Evolutionary conservation across 1,140 invertebrate genomes (phyloP), one percentile per base, ranked within the genome.

Genomic region (Ruditapes philippinarum): DNA sequence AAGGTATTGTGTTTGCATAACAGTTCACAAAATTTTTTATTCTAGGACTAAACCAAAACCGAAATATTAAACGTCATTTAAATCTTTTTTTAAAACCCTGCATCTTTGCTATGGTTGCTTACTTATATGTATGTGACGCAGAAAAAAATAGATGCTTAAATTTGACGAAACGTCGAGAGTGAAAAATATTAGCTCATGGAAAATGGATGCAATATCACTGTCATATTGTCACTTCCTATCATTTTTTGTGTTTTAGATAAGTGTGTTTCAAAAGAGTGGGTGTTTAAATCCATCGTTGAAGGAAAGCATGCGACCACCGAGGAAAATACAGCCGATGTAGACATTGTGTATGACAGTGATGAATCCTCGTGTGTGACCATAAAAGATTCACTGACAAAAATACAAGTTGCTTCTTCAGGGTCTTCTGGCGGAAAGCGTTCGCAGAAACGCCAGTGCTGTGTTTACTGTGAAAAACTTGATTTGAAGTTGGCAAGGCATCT

Each of bases 201-300:
- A 49, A 49, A 49, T 49, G 45, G 45, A 49, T 49, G 45, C 45
- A 49, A 49, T 49, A 49, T 49, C 45, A 49, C 45, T 49, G 45
- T 49, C 45, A 49, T 49, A 49, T 49, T 49, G 45, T 49, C 45
- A 49, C 45, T 49, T 49, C 45, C 45, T 49, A 49, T 49, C 45
- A 49, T 49, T 49, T 65, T 65, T n/a, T 65, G n/a, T 65, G 60
- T 65, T 65, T 65, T 65, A 65, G 60, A n/a, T 33, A n/a, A 65
- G 60, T 65, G 60, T 65, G 60, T 65, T 65, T n/a, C n/a, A 25
- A 65, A 65, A 65, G 31, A 33, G n/a, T 65, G 60, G 60, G 31
- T 65, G n/a, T 65, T 65, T 33, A n/a, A 65, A n/a, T 65, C n/a
- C 31, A 65, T 65, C n/a, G 60, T 65, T 33, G 60, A 65, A 25